These are phyloP conservation scores for Callorhinus ursinus DNA, from an alignment of 2,113 vertebrate species.

Conservation along the genomic window DNA sequence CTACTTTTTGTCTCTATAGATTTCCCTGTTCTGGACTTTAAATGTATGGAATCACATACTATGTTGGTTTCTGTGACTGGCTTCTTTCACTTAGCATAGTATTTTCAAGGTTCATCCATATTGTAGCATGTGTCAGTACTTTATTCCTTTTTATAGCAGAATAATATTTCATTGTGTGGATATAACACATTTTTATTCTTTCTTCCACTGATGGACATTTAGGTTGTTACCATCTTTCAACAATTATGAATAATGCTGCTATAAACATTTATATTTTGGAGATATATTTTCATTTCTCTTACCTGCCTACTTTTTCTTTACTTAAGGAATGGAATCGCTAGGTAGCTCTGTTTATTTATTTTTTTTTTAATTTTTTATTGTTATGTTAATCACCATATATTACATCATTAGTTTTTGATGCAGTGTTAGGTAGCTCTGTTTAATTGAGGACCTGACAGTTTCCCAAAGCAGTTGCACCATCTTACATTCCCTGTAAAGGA, in stretches of 20 bases:
- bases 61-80: background rate
- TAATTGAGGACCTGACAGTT: constrained; percentile 13
- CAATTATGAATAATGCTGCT: background rate
- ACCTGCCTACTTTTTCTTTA: background rate
- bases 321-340: background rate
- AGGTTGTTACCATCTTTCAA: background rate
- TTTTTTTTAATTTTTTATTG: too few relatives aligned
- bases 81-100: background rate
- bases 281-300: background rate
- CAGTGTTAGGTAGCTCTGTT: background rate
- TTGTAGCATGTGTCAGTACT: background rate
- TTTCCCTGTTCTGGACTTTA: constrained; percentile 27
- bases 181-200: background rate
- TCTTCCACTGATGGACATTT: background rate
- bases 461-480: background rate
- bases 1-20: background rate
- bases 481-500: background rate
- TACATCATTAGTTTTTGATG: too few relatives aligned
- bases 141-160: background rate
- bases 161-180: background rate
- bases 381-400: too few relatives aligned
- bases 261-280: background rate
- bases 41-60: background rate
- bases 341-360: background rate
- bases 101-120: constrained; percentile 2